A percentile compares a stretch with the other conserved stretches of the same genome.
Conservation (phyloP, 2,113 vertebrate genomes). For the Gallinago jamesoni region DNA sequence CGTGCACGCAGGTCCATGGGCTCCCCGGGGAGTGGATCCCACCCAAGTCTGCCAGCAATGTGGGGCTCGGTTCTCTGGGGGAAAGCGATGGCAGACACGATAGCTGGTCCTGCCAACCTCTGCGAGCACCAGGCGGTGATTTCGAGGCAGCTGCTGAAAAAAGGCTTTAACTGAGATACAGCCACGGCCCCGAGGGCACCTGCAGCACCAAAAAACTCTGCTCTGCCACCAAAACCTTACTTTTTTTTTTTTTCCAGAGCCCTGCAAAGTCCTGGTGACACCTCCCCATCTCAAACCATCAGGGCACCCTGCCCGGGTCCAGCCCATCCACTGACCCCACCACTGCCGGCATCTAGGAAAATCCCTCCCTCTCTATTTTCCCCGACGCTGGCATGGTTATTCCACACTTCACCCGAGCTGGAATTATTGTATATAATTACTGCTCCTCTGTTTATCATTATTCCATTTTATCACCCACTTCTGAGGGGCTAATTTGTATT, state of each 20-base stretch:
- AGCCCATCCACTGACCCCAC: not conserved
- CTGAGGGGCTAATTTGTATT: slow-evolving; percentile 60
- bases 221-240: not conserved
- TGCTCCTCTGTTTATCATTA: slow-evolving; percentile 11
- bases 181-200: not conserved
- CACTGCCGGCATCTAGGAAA: not conserved
- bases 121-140: not conserved
- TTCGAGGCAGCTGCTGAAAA: not conserved
- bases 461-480: not conserved
- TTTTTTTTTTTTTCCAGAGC: not conserved
- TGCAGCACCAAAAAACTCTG: not conserved
- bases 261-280: not conserved
- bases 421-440: not conserved
- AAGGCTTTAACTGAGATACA: not conserved
- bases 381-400: not conserved
- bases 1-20: rapidly evolving
- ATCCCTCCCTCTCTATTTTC: not conserved
- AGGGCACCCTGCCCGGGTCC: not conserved
- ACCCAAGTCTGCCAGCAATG: not conserved
- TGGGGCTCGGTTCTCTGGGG: not conserved
- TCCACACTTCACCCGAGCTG: not conserved
- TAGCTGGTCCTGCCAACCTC: not conserved
- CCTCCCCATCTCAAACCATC: not conserved
- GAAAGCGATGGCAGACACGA: not conserved
- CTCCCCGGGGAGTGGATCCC: rapidly evolving